Conservation (phyloP, 2,113 vertebrate species). For the Parus major region DNA sequence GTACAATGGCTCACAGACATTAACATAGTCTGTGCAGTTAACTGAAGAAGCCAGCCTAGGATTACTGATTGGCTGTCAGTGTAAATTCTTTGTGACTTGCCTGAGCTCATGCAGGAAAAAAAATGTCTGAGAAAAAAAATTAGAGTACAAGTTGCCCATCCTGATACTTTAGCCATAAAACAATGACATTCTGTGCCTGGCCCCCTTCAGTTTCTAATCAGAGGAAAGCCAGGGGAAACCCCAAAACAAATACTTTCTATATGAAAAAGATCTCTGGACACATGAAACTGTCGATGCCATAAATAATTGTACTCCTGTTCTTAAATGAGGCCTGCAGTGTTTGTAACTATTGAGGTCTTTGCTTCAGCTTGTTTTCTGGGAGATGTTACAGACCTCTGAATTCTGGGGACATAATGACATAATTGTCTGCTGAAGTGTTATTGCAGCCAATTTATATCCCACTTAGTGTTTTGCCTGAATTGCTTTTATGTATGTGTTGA, state of each 20-base stretch:
- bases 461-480: not conserved
- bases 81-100: not conserved
- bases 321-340: not conserved
- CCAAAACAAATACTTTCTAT: not conserved
- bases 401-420: not conserved
- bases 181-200: not conserved
- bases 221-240: fast-evolving
- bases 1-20: not conserved
- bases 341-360: not conserved
- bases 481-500: not conserved
- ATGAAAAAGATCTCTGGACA: not conserved
- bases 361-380: not conserved
- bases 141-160: not conserved
- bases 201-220: not conserved
- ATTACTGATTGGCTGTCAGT: not conserved
- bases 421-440: slow-evolving; percentile 1
- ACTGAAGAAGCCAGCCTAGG: not conserved
- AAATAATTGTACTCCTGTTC: not conserved
- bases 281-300: not conserved
- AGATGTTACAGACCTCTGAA: not conserved
- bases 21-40: not conserved
- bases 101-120: not conserved
- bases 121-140: not conserved
- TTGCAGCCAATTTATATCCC: not conserved
- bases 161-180: not conserved